phyloP scores from a whole-genome alignment of 2,888 invertebrate species.

The Lordiphosa fenestrarum region DNA sequence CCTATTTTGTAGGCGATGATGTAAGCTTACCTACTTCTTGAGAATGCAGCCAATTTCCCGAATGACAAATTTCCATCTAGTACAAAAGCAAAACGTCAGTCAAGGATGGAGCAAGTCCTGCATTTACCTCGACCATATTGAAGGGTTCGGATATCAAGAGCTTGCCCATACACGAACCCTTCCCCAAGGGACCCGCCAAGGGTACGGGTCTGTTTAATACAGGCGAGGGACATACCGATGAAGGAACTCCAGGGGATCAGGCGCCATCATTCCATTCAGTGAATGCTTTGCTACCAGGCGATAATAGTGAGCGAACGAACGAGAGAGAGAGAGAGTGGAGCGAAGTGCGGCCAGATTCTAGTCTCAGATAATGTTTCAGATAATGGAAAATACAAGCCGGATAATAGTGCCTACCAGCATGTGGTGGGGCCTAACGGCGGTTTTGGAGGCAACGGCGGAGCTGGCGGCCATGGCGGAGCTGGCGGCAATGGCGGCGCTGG shows the following conservation, averaged over 20 bases:
- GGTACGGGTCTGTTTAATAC: slow-evolving; percentile 66
- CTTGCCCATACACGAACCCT: slow-evolving; percentile 52
- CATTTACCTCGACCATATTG: slow-evolving; percentile 27
- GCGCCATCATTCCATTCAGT: slow-evolving; percentile 73
- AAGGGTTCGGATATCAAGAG: slow-evolving; percentile 65
- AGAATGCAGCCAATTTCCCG: too few relatives aligned
- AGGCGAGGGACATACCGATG: slow-evolving; percentile 62
- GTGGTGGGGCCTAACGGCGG: slow-evolving; percentile 57
- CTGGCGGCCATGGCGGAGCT: background rate
- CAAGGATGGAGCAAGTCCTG: slow-evolving; percentile 21
- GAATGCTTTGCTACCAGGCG: slow-evolving; percentile 63
- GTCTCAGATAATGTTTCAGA: slow-evolving; percentile 66
- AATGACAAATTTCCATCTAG: slow-evolving; percentile 30
- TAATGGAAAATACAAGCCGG: slow-evolving; percentile 55
- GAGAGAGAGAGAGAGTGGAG: background rate
- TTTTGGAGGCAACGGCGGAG: slow-evolving; percentile 40
- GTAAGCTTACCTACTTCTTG: slow-evolving; percentile 48
- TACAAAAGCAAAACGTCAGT: slow-evolving; percentile 40
- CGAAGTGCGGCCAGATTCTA: background rate
- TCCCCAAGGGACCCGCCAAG: slow-evolving; percentile 16
- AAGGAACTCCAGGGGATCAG: slow-evolving; percentile 59
- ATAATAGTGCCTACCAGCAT: slow-evolving; percentile 59
- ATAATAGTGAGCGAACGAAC: slow-evolving; percentile 52
- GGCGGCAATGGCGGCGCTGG: slow-evolving; percentile 13
- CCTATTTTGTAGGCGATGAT: slow-evolving; percentile 61